These are phyloP conservation scores for Trachelus tabidus DNA, from an alignment of 2,888 invertebrate species.

Conservation along the genomic window DNA sequence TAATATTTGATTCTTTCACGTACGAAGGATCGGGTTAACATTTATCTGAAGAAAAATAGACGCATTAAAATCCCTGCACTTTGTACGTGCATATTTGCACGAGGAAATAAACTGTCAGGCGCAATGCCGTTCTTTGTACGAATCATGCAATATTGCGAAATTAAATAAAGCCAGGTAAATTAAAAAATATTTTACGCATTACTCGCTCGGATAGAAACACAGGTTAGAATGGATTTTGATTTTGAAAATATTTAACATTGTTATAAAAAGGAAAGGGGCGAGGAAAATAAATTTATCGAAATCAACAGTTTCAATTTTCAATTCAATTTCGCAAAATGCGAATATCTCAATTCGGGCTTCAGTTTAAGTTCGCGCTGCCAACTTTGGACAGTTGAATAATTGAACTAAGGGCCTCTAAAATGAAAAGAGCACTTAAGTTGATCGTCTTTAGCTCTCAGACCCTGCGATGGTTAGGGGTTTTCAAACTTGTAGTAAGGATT, in stretches of 20 bases:
- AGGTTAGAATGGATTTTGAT: not conserved
- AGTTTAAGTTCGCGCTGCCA: constrained; percentile 17
- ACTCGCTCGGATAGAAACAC: not conserved
- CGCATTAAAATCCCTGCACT: not conserved
- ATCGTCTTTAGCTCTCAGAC: constrained; percentile 54
- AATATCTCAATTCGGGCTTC: not conserved
- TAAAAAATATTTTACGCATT: not conserved
- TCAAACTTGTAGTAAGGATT: constrained; percentile 53
- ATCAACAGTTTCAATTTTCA: not conserved
- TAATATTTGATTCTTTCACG: not conserved
- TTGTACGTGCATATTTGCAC: not conserved
- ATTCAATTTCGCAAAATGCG: not conserved
- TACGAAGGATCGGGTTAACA: not conserved
- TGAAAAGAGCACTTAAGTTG: constrained; percentile 46
- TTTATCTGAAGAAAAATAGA: not conserved
- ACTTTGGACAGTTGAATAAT: constrained; percentile 42
- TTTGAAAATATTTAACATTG: not conserved
- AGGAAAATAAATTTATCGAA: not conserved
- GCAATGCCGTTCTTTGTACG: not conserved
- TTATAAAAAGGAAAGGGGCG: too few species aligned
- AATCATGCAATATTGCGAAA: not conserved
- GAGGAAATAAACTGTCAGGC: not conserved
- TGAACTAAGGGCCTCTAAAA: constrained; percentile 27
- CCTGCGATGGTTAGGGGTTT: constrained; percentile 34
- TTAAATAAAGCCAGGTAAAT: not conserved